Percentiles rank a stretch among this genome's conserved stretches.
phyloP scores from a whole-genome alignment of 2,113 vertebrate species.

The Eublepharis macularius region DNA sequence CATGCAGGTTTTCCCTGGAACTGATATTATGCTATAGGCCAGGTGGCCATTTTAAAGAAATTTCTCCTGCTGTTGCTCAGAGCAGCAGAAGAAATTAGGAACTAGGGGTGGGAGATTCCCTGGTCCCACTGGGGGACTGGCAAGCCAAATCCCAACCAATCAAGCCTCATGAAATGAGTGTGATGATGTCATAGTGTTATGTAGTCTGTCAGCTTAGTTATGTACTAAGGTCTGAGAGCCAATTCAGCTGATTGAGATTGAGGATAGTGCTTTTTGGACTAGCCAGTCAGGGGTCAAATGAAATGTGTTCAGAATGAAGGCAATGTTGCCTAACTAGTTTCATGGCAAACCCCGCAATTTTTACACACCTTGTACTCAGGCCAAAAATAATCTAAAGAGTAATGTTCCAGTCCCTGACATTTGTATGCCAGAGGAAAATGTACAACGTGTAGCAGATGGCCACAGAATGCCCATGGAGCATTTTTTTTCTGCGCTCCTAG shows the following conservation, averaged over 20 bases:
- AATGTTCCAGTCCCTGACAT: not conserved
- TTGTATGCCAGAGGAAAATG: not conserved
- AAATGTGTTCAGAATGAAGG: not conserved
- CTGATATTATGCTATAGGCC: too few relatives aligned
- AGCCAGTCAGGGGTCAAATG: not conserved
- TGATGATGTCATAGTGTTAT: not conserved
- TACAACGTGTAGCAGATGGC: not conserved
- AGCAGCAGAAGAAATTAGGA: too few relatives aligned
- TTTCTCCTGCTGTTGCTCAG: too few relatives aligned
- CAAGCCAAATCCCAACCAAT: not conserved
- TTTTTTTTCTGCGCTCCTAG: not conserved
- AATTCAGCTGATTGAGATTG: not conserved
- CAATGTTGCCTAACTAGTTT: not conserved
- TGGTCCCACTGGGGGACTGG: too few relatives aligned
- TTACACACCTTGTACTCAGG: too few relatives aligned
- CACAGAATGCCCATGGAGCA: not conserved
- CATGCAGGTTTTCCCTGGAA: too few relatives aligned
- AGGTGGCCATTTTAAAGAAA: too few relatives aligned
- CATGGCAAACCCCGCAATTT: too few relatives aligned
- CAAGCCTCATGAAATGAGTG: not conserved
- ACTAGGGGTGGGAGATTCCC: too few relatives aligned
- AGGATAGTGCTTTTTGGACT: not conserved
- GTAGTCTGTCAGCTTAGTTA: not conserved
- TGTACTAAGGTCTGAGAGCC: not conserved
- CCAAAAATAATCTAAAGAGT: not conserved